Percentiles rank a stretch among this genome's conserved stretches.
phyloP scores from a whole-genome alignment of 2,888 invertebrate genomes.

The Caprella mutica region DNA sequence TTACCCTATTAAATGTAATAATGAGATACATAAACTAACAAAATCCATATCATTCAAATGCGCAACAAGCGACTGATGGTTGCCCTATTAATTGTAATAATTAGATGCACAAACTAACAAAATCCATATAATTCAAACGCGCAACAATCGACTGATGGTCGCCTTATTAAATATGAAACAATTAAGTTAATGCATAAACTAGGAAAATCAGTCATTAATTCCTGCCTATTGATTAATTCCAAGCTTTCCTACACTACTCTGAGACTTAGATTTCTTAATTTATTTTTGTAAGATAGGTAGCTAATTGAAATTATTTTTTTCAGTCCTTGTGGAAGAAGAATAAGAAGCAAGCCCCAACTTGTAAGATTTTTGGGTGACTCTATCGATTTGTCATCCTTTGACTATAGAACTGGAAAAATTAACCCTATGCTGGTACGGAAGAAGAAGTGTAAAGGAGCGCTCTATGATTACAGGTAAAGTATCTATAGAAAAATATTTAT shows the following conservation, averaged over 20 bases:
- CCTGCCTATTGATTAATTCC: not conserved
- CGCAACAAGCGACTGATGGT: too few relatives aligned
- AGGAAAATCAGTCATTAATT: not conserved
- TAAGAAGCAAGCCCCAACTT: constrained; percentile 69
- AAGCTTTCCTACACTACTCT: not conserved
- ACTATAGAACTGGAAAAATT: constrained; percentile 67
- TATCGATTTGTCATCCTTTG: constrained; percentile 67
- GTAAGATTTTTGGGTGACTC: constrained; percentile 63
- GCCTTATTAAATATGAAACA: too few relatives aligned
- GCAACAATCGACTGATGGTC: too few relatives aligned
- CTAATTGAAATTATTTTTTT: constrained; percentile 34
- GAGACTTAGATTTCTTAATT: not conserved
- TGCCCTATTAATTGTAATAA: too few relatives aligned
- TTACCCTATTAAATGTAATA: too few relatives aligned
- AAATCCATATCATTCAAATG: too few relatives aligned
- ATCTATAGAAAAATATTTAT: too few relatives aligned
- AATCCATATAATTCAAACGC: too few relatives aligned
- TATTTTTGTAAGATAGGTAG: not conserved
- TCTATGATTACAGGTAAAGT: constrained; percentile 61
- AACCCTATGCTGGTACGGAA: constrained; percentile 53
- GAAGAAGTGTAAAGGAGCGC: constrained; percentile 54
- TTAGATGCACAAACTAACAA: too few relatives aligned
- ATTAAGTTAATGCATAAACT: not conserved
- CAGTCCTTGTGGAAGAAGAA: constrained; percentile 71
- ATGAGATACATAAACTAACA: too few relatives aligned